phyloP scores from a whole-genome alignment of 2,888 invertebrate genomes.

The Sesia apiformis region DNA sequence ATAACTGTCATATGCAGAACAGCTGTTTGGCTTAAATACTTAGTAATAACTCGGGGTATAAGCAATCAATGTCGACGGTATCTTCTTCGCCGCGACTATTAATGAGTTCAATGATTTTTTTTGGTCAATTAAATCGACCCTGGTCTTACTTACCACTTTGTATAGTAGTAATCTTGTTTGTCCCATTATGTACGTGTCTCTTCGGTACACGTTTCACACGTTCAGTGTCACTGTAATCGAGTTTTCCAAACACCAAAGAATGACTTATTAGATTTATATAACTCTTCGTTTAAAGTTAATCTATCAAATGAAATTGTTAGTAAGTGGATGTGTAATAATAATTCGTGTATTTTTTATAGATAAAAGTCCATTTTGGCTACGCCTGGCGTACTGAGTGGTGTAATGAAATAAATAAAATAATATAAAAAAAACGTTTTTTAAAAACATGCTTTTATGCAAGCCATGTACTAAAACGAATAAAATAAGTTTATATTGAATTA shows the following conservation, averaged over 20 bases:
- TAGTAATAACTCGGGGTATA: constrained; percentile 12
- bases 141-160: constrained; percentile 6
- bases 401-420: too few species aligned
- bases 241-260: not conserved
- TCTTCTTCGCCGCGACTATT: constrained; percentile 25
- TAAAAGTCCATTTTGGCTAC: too few species aligned
- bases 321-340: too few species aligned
- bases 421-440: too few species aligned
- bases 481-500: too few species aligned
- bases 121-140: constrained; percentile 31
- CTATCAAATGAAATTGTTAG: too few species aligned
- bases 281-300: too few species aligned
- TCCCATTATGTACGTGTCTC: constrained; percentile 1
- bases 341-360: too few species aligned
- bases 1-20: constrained; percentile 34
- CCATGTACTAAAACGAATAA: too few species aligned
- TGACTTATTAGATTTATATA: too few species aligned
- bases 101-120: constrained; percentile 41
- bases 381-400: too few species aligned
- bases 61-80: constrained; percentile 8
- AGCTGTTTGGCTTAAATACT: constrained; percentile 39
- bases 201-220: not conserved
- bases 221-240: constrained; percentile 4
- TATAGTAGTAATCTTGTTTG: constrained; percentile 7
- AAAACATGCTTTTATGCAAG: too few species aligned